These are phyloP conservation scores for Zaprionus ornatus DNA, from an alignment of 1,140 invertebrate genomes.

Conservation along the genomic window DNA sequence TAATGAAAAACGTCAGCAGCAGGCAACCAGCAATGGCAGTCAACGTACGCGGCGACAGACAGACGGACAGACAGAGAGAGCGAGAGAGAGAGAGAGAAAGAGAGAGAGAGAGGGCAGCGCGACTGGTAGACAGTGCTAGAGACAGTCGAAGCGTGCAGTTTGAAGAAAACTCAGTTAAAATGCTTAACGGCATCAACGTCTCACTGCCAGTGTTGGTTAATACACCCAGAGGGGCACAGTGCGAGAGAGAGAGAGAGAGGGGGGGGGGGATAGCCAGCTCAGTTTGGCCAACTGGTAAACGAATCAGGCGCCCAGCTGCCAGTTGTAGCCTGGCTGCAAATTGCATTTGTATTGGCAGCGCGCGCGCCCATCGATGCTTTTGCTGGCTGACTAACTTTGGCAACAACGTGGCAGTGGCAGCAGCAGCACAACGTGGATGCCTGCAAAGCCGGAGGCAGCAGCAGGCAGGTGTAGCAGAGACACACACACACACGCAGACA, in stretches of 20 bases:
- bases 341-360: slow-evolving; percentile 81
- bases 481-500: slow-evolving; percentile 20
- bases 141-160: slow-evolving; percentile 28
- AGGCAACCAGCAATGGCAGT: slow-evolving; percentile 41
- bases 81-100: background rate
- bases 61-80: slow-evolving; percentile 5
- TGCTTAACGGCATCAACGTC: slow-evolving; percentile 71
- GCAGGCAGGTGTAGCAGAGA: slow-evolving; percentile 48
- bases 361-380: slow-evolving; percentile 62
- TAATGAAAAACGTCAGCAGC: slow-evolving; percentile 77
- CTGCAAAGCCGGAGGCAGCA: background rate
- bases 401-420: slow-evolving; percentile 22
- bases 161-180: slow-evolving; percentile 77
- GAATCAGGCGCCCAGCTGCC: slow-evolving; percentile 79
- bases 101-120: background rate
- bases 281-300: slow-evolving; percentile 66
- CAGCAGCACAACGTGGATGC: background rate
- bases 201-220: slow-evolving; percentile 23
- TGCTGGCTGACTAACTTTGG: slow-evolving; percentile 55
- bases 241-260: background rate
- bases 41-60: slow-evolving; percentile 25
- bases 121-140: background rate
- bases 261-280: background rate
- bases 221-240: background rate
- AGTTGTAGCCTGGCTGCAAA: slow-evolving; percentile 70